These are phyloP conservation scores for Pogonomyrmex barbatus DNA, from an alignment of 1,140 invertebrate species.

Conservation along the genomic window DNA sequence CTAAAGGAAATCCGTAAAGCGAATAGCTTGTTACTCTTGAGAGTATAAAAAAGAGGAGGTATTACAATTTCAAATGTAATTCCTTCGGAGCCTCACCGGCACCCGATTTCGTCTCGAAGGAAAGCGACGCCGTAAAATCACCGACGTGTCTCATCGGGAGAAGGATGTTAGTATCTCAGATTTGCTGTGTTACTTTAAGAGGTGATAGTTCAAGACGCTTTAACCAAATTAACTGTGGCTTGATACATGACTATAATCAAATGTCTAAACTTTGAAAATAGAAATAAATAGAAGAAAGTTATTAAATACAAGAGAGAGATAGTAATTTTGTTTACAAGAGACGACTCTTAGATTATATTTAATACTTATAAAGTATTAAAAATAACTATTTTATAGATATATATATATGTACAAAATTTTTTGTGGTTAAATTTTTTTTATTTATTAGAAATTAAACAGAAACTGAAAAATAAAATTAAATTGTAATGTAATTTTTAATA, in stretches of 20 bases:
- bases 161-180: slow-evolving; percentile 16
- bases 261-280: neutral
- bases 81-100: slow-evolving; percentile 62
- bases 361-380: neutral
- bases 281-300: neutral
- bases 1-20: slow-evolving; percentile 46
- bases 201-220: slow-evolving; percentile 21
- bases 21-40: slow-evolving; percentile 5
- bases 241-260: neutral
- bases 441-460: slow-evolving; percentile 2
- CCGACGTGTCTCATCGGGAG: slow-evolving; percentile 37
- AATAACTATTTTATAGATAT: neutral
- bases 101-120: slow-evolving; percentile 56
- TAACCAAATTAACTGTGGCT: slow-evolving; percentile 35
- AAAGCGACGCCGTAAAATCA: slow-evolving; percentile 78
- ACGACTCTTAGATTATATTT: neutral
- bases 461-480: neutral
- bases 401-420: no score
- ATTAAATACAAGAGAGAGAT: neutral
- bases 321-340: neutral
- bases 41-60: slow-evolving; percentile 56
- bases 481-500: neutral
- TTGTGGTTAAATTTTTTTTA: neutral
- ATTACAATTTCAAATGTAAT: slow-evolving; percentile 85
- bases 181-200: neutral